Percentiles rank a stretch among this genome's conserved stretches.
Evolutionary conservation across 2,113 vertebrate genomes (phyloP).

Genomic region (Cettia cetti): DNA sequence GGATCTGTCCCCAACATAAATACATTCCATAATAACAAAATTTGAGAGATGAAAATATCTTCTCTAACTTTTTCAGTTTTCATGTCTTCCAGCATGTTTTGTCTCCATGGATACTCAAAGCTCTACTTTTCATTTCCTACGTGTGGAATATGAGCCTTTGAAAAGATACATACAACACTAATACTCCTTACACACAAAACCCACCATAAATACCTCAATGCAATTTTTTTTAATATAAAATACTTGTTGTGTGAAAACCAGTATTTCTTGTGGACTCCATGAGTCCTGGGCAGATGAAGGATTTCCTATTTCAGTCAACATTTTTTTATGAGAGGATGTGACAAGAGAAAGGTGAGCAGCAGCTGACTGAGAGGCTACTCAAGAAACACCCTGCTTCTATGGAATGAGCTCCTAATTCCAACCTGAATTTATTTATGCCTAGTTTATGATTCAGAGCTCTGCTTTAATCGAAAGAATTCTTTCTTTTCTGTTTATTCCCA

Average conservation of each 20-base stretch:
- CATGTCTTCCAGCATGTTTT: background rate
- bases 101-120: constrained; percentile 34
- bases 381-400: background rate
- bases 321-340: background rate
- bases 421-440: background rate
- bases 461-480: background rate
- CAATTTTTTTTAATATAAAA: background rate
- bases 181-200: background rate
- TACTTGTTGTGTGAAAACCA: background rate
- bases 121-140: background rate
- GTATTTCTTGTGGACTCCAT: background rate
- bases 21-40: background rate
- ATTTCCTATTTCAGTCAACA: background rate
- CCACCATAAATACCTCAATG: background rate
- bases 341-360: background rate
- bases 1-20: background rate
- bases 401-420: background rate
- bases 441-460: background rate
- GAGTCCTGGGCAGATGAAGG: background rate
- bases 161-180: background rate
- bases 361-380: accelerated
- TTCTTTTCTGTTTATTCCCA: background rate
- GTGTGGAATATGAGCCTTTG: background rate
- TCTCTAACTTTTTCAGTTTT: background rate
- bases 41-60: background rate